These are phyloP conservation scores for Nomada fabriciana DNA, from an alignment of 2,888 invertebrate species.

Conservation along the genomic window DNA sequence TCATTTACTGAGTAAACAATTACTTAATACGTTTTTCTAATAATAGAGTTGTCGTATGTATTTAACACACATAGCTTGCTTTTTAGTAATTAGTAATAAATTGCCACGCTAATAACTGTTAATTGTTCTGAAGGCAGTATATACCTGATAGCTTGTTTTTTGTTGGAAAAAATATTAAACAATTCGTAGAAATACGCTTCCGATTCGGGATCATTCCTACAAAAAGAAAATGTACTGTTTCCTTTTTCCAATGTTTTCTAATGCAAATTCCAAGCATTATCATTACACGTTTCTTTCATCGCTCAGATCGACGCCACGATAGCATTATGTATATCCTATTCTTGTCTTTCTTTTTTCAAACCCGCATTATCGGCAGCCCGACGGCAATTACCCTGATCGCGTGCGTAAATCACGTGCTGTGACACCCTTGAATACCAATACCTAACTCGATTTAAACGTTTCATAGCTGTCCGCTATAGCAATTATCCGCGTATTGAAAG, in stretches of 20 bases:
- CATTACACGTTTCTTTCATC: constrained; percentile 39
- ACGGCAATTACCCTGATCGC: constrained; percentile 53
- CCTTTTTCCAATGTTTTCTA: not conserved
- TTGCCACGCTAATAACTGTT: not conserved
- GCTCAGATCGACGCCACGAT: constrained; percentile 40
- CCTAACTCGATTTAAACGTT: not conserved
- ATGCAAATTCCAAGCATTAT: constrained; percentile 14
- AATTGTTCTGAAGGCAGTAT: not conserved
- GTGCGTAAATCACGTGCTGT: constrained; percentile 25
- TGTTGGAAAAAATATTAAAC: constrained; percentile 77
- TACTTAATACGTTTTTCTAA: not conserved
- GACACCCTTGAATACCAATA: constrained; percentile 28
- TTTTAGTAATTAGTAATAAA: constrained; percentile 6
- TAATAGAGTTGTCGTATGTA: not conserved
- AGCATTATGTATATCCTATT: constrained; percentile 55
- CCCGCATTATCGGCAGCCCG: constrained; percentile 46
- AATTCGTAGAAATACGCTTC: constrained; percentile 80
- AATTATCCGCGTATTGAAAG: not conserved
- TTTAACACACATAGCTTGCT: too few species aligned
- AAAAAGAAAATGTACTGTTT: constrained; percentile 31
- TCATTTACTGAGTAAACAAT: not conserved
- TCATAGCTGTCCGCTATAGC: not conserved
- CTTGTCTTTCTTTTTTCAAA: constrained; percentile 48
- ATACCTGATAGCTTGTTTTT: constrained; percentile 44
- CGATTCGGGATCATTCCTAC: constrained; percentile 80